These are phyloP conservation scores for Myodes glareolus DNA, from an alignment of 2,113 vertebrate species.

Conservation along the genomic window DNA sequence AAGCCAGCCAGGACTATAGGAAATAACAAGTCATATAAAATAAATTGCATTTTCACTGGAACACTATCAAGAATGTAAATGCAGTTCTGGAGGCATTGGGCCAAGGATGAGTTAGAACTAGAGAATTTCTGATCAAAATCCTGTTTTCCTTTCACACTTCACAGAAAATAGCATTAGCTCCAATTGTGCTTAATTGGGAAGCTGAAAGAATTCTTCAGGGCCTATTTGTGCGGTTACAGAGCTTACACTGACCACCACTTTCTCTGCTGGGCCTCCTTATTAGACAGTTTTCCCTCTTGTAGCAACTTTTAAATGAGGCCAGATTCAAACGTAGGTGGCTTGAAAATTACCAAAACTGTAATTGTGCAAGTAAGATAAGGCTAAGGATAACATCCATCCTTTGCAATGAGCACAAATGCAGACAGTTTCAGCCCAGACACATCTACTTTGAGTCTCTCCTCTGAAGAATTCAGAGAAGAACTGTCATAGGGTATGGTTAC, in stretches of 20 bases:
- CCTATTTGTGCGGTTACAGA: slow-evolving; percentile 1
- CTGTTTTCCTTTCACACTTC: not conserved
- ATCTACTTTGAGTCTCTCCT: not conserved
- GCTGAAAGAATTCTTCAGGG: not conserved
- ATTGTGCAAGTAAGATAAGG: not conserved
- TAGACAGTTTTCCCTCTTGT: not conserved
- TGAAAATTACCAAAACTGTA: slow-evolving; percentile 16
- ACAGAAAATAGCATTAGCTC: not conserved
- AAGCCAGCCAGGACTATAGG: slow-evolving; percentile 57
- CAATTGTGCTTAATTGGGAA: slow-evolving; percentile 4
- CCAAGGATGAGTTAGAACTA: not conserved
- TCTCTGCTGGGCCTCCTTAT: not conserved
- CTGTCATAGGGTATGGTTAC: not conserved
- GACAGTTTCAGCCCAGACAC: not conserved
- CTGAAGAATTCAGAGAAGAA: not conserved
- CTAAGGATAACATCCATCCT: not conserved
- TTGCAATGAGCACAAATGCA: not conserved
- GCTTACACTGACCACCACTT: not conserved
- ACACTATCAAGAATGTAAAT: slow-evolving; percentile 42
- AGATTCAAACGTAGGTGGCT: not conserved
- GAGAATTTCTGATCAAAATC: slow-evolving; percentile 36
- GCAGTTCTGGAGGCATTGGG: not conserved
- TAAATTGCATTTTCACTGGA: slow-evolving; percentile 56
- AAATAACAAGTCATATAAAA: slow-evolving; percentile 58
- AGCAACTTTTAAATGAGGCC: not conserved